Conservation (phyloP, 2,888 invertebrate species). For the Hyposoter didymator region DNA sequence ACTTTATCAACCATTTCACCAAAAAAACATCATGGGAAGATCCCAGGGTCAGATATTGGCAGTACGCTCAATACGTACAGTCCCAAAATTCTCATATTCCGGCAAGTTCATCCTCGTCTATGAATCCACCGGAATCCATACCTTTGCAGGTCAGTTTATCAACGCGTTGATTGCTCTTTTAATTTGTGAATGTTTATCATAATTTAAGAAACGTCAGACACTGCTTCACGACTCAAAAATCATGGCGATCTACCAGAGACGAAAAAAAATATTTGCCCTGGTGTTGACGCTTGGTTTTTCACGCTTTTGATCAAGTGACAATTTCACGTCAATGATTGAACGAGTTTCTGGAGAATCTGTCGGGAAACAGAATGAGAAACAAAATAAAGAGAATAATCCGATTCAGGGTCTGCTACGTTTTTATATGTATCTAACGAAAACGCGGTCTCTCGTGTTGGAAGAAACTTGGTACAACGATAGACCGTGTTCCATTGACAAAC, state of each 20-base stretch:
- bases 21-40: constrained; percentile 92
- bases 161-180: not conserved
- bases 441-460: constrained; percentile 40
- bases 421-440: not conserved
- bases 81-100: constrained; percentile 80
- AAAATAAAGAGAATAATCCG: not conserved
- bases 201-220: not conserved
- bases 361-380: not conserved
- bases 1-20: constrained; percentile 90
- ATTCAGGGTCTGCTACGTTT: not conserved
- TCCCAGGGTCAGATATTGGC: constrained; percentile 87
- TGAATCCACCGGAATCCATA: constrained; percentile 86
- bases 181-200: not conserved
- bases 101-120: constrained; percentile 84
- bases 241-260: constrained; percentile 12
- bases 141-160: constrained; percentile 87
- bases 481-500: constrained; percentile 10
- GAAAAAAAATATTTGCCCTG: constrained; percentile 19
- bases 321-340: not conserved
- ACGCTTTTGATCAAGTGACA: not conserved
- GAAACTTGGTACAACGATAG: constrained; percentile 43
- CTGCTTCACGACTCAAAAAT: not conserved
- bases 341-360: too few relatives aligned
- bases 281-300: not conserved
- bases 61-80: constrained; percentile 81